Base-by-base conservation (phyloP, 2,113 vertebrate species). In the Leptodactylus fuscus region DNA sequence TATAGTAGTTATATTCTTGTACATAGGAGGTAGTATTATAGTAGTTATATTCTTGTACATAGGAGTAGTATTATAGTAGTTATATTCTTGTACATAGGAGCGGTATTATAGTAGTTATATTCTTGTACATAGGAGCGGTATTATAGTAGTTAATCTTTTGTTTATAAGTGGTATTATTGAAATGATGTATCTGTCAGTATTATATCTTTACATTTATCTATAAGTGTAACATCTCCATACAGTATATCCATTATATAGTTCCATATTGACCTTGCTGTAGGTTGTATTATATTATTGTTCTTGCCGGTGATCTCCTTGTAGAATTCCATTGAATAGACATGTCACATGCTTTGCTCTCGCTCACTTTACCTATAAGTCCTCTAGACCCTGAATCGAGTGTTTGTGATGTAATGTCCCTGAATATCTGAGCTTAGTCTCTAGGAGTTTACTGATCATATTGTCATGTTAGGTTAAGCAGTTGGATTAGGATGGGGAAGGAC, bases 1-100 rank as follows among this genome's bases (percentile, higher is more conserved):
- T 67, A 67, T 67, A 62, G 58, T 62, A 62, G 58, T 67, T 34
- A 34, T 67, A 34, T 67, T 34, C 62, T 18, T 34, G 29, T 67
- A 67, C 8, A 67, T 34, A 67, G 62, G 12, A 8, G 62, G 62
- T 5, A 34, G 62, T 67, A 67, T 67, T 67, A 67, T 67, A 67
- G 29, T 34, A 34, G 60, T 65, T 65, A 32, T 65, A 65, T 65
- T 67, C 29, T 20, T 67, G 29, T 34, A 18, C 5, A 67, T 34
- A 18, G 62, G 29, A 4, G 29, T 29, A 65, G 62, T 67, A 67
- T 67, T 67, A 32, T 67, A 62, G 58, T 62, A 62, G 24, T 62
- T 62, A 29, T 34, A 67, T 67, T 67, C 60, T 34, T 67, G 29
- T 67, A 67, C 1, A 34, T 67, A 67, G 29, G 62, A 9, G 29